Conservation (phyloP, 2,797 vertebrate species). For the Malurus splendens region DNA sequence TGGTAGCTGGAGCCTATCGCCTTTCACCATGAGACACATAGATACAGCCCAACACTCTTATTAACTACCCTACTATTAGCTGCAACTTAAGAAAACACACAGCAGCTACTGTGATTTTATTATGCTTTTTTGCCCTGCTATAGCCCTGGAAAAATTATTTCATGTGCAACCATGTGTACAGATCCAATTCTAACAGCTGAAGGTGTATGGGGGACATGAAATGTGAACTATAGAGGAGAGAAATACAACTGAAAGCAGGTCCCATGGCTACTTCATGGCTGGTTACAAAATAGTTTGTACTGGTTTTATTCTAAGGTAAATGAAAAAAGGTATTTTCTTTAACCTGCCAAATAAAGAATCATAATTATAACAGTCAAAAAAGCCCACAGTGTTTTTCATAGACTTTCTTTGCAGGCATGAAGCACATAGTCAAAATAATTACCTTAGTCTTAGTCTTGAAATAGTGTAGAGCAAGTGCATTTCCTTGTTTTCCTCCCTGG, state of each 20-base stretch:
- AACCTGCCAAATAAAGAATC: not conserved
- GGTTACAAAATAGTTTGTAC: not conserved
- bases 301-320: not conserved
- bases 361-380: not conserved
- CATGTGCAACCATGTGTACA: not conserved
- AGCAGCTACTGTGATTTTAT: not conserved
- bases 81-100: not conserved
- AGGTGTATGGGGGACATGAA: not conserved
- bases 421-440: not conserved
- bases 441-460: not conserved
- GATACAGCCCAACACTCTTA: not conserved
- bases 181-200: not conserved
- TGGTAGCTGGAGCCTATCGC: not conserved
- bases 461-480: not conserved
- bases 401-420: not conserved
- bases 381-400: not conserved
- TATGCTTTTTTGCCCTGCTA: not conserved
- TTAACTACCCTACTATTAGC: not conserved
- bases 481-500: not conserved
- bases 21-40: not conserved
- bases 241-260: not conserved
- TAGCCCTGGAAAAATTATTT: not conserved
- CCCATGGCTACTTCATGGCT: not conserved
- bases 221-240: not conserved
- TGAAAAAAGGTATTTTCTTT: not conserved